Evolutionary conservation across 2,888 invertebrate species (phyloP), one percentile per base, ranked within the genome.

Genomic region (Coenonympha arcania): DNA sequence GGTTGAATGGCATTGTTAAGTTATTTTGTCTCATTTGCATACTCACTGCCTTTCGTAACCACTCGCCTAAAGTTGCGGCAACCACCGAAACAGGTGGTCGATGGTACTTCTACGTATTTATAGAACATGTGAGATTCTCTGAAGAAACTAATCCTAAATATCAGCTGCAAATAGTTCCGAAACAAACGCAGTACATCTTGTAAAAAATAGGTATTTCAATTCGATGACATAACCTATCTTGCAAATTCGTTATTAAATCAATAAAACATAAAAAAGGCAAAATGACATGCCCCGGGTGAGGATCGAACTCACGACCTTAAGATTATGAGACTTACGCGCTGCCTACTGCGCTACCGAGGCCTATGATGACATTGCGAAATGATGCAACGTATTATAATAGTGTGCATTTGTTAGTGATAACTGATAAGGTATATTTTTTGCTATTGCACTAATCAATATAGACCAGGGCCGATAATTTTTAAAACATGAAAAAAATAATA

Each of bases 291-390:
- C 92, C 93, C 92, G 91, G 91, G 93, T 93, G 93, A 93, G 93
- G 93, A 92, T 94, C 93, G 94, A 94, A 94, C 94, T 94, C 93
- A 94, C 93, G 94, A 93, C 93, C 94, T 94, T 94, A 90, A 92
- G 92, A 93, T 92, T 92, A 92, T 92, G 92, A 92, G 92, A 93
- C 92, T 92, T 91, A 92, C 92, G 92, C 93, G 92, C 92, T 93
- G 90, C 92, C 92, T 90, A 92, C 92, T 93, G 92, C 92, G 92
- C 92, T 89, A 92, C 90, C 91, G 91, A 91, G 91, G 91, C 92
- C 13, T 22, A 0, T 50, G 18, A 1, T 18, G 1, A 5, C 2
- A 15, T 20, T 15, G 22, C 8, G 19, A 43, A 31, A 20, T 22
- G 1, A 13, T 3, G 9, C 15, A 20, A 11, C 18, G 2, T 24